Evolutionary conservation across 2,113 vertebrate species (phyloP), one percentile per base, ranked within the genome.

Genomic region (Calyptommatus sinebrachiatus): DNA sequence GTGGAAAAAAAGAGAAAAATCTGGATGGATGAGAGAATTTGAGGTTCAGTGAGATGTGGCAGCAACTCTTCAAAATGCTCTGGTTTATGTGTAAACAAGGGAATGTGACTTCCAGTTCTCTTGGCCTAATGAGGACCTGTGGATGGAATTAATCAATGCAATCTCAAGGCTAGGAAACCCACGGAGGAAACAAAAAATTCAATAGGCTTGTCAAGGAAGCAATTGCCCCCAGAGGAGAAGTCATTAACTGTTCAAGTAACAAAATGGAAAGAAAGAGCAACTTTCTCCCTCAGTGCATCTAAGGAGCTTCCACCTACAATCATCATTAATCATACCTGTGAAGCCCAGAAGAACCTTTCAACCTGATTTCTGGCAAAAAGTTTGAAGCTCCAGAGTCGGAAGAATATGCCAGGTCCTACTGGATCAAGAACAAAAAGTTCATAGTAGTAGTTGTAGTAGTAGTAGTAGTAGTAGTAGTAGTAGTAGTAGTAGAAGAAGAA

Each of bases 101-200:
- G 89, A 24, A 71, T 2, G 14, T 89, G 87, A 91, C 89, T 88
- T 88, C 86, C 86, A 88, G 83, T 72, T 11, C 84, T 85, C 82
- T 80, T 76, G 88, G 76, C 20, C 87, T 92, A 90, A 90, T 86
- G 89, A 91, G 91, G 90, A 89, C 85, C 88, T 0, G 3, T 83
- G 88, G 84, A 87, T 80, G 86, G n/a, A 82, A 82, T 81, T 88
- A 83, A 88, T 91, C 91, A 88, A 90, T 89, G 88, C 74, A 72
- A 75, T 71, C 81, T 69, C 77, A 85, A 41, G 80, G 86, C 82
- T 76, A 78, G 82, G 76, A 57, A 76, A 85, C 86, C 87, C 83
- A 89, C 87, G 85, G 2, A 26, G 88, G 83, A 72, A 24, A 66
- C 81, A 78, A 78, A 74, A 8, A 57, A 79, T 81, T 77, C 87